A percentile compares a stretch with the other conserved stretches of the same genome.
Conservation (phyloP, 2,888 invertebrate species). For the Lagria hirta region DNA sequence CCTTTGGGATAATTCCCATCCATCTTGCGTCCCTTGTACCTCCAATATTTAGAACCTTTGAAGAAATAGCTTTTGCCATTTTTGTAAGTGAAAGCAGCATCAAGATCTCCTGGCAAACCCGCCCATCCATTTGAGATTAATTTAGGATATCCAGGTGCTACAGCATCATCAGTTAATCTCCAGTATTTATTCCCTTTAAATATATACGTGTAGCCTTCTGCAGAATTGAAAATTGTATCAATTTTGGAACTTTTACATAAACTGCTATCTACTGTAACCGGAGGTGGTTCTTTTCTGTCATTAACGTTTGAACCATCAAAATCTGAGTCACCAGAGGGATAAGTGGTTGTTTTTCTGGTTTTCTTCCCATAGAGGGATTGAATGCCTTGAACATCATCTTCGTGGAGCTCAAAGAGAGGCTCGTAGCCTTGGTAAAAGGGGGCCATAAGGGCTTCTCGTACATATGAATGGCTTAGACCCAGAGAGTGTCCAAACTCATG, state of each 20-base stretch:
- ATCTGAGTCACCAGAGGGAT: constrained; percentile 32
- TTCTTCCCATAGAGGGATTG: constrained; percentile 79
- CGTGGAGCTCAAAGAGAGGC: constrained; percentile 79
- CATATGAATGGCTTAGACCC: constrained; percentile 92
- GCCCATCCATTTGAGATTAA: constrained; percentile 81
- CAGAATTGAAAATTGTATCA: constrained; percentile 88
- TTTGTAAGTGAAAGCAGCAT: constrained; percentile 93
- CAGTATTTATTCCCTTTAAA: constrained; percentile 91
- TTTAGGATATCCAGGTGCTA: constrained; percentile 85
- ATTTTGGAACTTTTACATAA: constrained; percentile 79
- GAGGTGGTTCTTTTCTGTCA: constrained; percentile 46
- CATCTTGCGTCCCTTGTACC: constrained; percentile 79
- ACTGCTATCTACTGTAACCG: constrained; percentile 65
- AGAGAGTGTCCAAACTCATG: constrained; percentile 98
- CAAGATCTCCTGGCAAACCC: constrained; percentile 78
- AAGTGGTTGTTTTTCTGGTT: constrained; percentile 32
- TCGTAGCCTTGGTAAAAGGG: constrained; percentile 95
- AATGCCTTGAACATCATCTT: constrained; percentile 83
- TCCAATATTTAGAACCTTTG: constrained; percentile 93
- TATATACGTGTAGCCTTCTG: constrained; percentile 83
- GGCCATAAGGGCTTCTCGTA: constrained; percentile 90
- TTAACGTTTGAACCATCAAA: constrained; percentile 36
- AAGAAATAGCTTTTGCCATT: constrained; percentile 98
- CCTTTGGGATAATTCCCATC: constrained; percentile 89
- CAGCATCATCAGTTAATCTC: constrained; percentile 79